Conservation (phyloP, 2,888 invertebrate genomes). For the Adelphocoris suturalis region DNA sequence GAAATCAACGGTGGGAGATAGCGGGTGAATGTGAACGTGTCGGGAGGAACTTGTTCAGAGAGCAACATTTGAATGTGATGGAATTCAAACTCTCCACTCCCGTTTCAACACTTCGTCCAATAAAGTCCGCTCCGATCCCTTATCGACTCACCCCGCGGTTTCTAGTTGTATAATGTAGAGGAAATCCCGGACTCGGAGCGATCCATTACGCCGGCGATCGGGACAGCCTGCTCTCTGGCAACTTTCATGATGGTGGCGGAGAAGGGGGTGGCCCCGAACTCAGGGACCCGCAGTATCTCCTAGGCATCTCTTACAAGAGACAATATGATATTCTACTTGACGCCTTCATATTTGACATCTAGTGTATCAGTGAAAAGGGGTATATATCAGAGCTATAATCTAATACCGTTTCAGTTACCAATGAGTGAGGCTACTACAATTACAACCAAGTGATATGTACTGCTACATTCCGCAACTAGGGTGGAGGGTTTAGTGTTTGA, state of each 20-base stretch:
- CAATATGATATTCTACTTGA: too few relatives aligned
- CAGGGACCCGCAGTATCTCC: too few relatives aligned
- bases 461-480: too few relatives aligned
- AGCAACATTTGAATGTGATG: neutral
- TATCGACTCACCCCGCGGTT: neutral
- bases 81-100: slow-evolving; percentile 35
- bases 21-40: neutral
- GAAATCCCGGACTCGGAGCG: neutral
- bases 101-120: slow-evolving; percentile 1
- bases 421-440: too few relatives aligned
- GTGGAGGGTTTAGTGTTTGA: too few relatives aligned
- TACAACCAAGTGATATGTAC: too few relatives aligned
- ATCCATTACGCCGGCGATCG: slow-evolving; percentile 15
- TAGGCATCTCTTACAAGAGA: too few relatives aligned
- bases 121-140: slow-evolving; percentile 7
- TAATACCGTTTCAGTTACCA: too few relatives aligned
- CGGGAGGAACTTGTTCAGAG: neutral
- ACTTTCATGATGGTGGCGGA: neutral
- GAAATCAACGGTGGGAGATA: neutral
- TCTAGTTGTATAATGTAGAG: neutral
- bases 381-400: too few relatives aligned
- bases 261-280: neutral
- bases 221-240: neutral
- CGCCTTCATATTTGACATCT: too few relatives aligned
- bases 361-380: too few relatives aligned